phyloP scores from a whole-genome alignment of 2,113 vertebrate species.

The Stomatorhinus ivindoensis region DNA sequence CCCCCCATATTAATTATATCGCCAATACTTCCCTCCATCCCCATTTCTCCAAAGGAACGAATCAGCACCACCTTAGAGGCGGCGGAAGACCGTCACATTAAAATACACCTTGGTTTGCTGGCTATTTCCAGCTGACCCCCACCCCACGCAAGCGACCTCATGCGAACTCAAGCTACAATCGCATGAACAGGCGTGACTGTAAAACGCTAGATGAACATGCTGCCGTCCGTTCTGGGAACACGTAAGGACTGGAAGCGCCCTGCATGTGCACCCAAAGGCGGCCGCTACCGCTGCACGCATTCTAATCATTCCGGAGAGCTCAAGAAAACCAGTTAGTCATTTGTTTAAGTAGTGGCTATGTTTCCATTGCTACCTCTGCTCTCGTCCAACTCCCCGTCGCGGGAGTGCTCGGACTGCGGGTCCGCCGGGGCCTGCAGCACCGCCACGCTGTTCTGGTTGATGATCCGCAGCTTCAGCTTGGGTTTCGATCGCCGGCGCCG shows the following conservation, averaged over 20 bases:
- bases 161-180: background rate
- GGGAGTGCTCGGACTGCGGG: slow-evolving; percentile 68
- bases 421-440: slow-evolving; percentile 87
- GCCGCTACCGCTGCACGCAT: background rate
- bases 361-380: slow-evolving; percentile 64
- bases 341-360: background rate
- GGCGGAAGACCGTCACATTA: too few relatives aligned
- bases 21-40: background rate
- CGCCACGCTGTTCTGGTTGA: slow-evolving; percentile 96
- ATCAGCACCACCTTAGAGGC: background rate
- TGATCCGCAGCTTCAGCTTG: slow-evolving; percentile 94
- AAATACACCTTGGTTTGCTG: background rate
- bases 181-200: background rate
- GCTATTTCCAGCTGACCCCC: background rate
- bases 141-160: background rate
- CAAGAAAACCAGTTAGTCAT: background rate
- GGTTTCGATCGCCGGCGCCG: slow-evolving; percentile 86
- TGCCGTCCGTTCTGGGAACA: background rate
- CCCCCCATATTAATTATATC: slow-evolving; percentile 24
- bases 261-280: background rate
- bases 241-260: background rate
- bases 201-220: background rate
- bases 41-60: background rate
- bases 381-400: slow-evolving; percentile 75
- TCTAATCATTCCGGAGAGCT: background rate